These are phyloP conservation scores for Eolophus roseicapilla DNA, from an alignment of 2,113 vertebrate genomes.

Conservation along the genomic window DNA sequence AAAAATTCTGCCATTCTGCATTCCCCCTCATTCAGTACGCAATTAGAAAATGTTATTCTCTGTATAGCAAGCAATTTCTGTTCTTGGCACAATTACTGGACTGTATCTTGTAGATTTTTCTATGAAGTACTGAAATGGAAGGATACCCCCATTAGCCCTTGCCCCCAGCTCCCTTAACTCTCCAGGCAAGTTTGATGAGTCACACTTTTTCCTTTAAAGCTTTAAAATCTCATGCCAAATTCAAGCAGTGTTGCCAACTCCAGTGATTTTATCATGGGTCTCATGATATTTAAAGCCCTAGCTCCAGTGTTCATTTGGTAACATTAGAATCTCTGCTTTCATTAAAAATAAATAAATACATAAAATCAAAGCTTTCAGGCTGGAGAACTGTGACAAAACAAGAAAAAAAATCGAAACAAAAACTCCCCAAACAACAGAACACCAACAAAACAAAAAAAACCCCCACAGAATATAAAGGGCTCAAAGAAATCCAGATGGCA, in stretches of 20 bases:
- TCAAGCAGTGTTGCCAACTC: constrained; percentile 36
- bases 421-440: neutral
- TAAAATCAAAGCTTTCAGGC: constrained; percentile 47
- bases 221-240: constrained; percentile 47
- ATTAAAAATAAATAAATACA: constrained; percentile 56
- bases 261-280: constrained; percentile 52
- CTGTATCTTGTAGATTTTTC: constrained; percentile 42
- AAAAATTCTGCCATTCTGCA: neutral
- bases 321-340: constrained; percentile 30
- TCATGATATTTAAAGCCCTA: constrained; percentile 42
- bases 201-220: constrained; percentile 52
- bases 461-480: neutral
- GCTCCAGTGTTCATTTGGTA: constrained; percentile 25
- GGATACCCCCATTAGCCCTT: constrained; percentile 42
- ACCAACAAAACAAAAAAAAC: neutral
- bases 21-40: neutral
- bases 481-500: neutral
- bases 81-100: constrained; percentile 43
- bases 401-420: neutral
- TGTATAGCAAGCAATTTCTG: constrained; percentile 11
- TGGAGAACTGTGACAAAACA: constrained; percentile 12
- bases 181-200: constrained; percentile 55
- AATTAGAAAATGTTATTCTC: constrained; percentile 27
- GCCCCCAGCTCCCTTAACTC: constrained; percentile 49
- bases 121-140: constrained; percentile 59